phyloP scores from a whole-genome alignment of 2,113 vertebrate species.

The Peromyscus leucopus region DNA sequence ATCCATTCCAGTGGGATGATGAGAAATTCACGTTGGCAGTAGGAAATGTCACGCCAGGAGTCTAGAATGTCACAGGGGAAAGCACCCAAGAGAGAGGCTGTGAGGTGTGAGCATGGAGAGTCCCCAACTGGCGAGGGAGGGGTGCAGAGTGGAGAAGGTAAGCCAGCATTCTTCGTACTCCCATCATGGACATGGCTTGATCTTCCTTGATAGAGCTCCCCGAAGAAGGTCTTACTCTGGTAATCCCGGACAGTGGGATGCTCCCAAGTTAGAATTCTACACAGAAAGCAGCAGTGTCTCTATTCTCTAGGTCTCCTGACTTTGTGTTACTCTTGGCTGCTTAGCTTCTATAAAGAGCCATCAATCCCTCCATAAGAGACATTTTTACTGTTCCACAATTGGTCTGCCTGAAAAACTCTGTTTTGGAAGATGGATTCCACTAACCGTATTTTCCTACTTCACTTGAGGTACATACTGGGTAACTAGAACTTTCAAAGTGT shows the following conservation, averaged over 20 bases:
- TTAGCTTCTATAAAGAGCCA: background rate
- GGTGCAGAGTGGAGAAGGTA: background rate
- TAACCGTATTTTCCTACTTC: background rate
- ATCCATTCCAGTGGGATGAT: constrained; percentile 57
- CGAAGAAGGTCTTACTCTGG: background rate
- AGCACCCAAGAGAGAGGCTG: constrained; percentile 1
- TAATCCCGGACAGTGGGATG: background rate
- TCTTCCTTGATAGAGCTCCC: background rate
- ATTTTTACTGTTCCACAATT: background rate
- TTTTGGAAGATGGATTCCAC: constrained; percentile 51
- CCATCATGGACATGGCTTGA: background rate
- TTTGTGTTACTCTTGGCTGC: background rate
- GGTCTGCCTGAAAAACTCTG: background rate
- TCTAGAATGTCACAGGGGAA: constrained; percentile 50
- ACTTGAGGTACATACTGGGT: background rate
- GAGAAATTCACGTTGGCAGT: background rate
- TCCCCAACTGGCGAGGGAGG: constrained; percentile 30
- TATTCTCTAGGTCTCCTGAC: background rate
- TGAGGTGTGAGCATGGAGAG: constrained; percentile 13
- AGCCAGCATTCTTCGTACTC: background rate
- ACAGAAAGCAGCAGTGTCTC: background rate
- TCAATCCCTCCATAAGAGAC: background rate
- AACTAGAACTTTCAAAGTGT: background rate
- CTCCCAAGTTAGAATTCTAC: background rate
- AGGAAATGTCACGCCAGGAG: constrained; percentile 2